A percentile compares a stretch with the other conserved stretches of the same genome.
Evolutionary conservation across 1,140 invertebrate genomes (phyloP).

Genomic region (Drosophila neocordata): DNA sequence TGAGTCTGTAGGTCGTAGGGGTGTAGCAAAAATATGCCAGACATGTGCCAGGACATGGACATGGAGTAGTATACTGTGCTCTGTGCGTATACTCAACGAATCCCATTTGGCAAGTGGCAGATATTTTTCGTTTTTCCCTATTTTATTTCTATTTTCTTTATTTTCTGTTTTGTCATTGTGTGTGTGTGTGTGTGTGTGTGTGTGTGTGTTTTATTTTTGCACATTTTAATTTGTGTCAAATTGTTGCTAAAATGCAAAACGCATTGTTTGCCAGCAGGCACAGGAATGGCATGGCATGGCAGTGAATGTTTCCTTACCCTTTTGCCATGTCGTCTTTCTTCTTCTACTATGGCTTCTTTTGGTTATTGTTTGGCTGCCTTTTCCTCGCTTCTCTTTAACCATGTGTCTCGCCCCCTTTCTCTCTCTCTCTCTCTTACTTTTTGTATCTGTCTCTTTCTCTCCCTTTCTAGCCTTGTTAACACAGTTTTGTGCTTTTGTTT

Average conservation of each 20-base stretch:
- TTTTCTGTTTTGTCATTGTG: conserved; percentile 11
- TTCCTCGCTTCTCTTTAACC: conserved; percentile 11
- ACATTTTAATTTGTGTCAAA: conserved; percentile 81
- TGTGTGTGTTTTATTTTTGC: conserved; percentile 30
- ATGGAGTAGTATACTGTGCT: conserved; percentile 27
- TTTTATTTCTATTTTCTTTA: background rate
- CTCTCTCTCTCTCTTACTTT: background rate
- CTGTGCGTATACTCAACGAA: conserved; percentile 21
- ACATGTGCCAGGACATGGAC: conserved; percentile 55
- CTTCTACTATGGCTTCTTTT: conserved; percentile 20
- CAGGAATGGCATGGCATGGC: conserved; percentile 24
- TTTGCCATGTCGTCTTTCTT: conserved; percentile 51
- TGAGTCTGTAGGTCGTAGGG: background rate
- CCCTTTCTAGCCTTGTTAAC: conserved; percentile 66
- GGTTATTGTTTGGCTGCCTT: conserved; percentile 19
- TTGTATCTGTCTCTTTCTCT: too few species aligned
- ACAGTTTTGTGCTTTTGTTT: conserved; percentile 80
- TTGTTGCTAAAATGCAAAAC: conserved; percentile 80
- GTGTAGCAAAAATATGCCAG: conserved; percentile 64
- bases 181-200: too few species aligned
- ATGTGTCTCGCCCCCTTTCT: conserved; percentile 6
- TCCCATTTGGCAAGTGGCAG: conserved; percentile 34
- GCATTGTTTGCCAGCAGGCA: conserved; percentile 62
- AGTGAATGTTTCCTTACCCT: conserved; percentile 32
- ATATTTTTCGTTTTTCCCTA: conserved; percentile 5